Evolutionary conservation across 2,113 vertebrate genomes (phyloP), one percentile per base, ranked within the genome.

Genomic region (Guaruba guarouba): DNA sequence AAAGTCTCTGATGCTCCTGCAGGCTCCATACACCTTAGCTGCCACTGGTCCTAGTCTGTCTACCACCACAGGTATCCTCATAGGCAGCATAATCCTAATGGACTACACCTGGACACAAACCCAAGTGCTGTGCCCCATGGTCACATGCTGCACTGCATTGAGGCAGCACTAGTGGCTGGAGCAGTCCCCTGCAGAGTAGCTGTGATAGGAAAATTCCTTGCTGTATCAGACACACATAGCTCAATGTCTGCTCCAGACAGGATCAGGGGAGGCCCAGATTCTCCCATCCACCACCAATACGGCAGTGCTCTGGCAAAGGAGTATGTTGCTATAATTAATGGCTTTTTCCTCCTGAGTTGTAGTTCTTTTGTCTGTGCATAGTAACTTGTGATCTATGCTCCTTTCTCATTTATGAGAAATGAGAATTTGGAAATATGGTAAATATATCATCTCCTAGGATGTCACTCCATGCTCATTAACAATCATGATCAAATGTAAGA

Each of bases 131-230:
- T 24, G 20, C 17, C 29, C 23, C 4, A 0, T 1, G 7, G 24
- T 5, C 17, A 23, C 24, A 13, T 3, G 1, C 37, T 8, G 23
- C 59, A 2, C 5, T 7, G 49, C 20, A 0, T 0, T 13, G 69
- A 20, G 63, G 13, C 57, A 66, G 39, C 11, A 7, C 24, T 23
- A 8, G n/a, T 16, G 13, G 11, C 35, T 23, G 18, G 39, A 68
- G 37, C 33, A 7, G 24, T 13, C 27, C 33, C 41, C 37, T 17
- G 15, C 29, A 15, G 20, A 33, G n/a, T 1, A n/a, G 17, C 25
- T 22, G 43, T 1, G 0, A 28, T 1, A 49, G 23, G 24, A 62
- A 31, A 44, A 17, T 13, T 46, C 17, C 43, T 67, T 13, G 9
- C 9, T 17, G 1, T 14, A 46, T 29, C 37, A 16, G 27, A 44